Percentiles rank a stretch among this genome's conserved stretches.
Conservation (phyloP, 2,113 vertebrate species). For the Scartelaos histophorus region DNA sequence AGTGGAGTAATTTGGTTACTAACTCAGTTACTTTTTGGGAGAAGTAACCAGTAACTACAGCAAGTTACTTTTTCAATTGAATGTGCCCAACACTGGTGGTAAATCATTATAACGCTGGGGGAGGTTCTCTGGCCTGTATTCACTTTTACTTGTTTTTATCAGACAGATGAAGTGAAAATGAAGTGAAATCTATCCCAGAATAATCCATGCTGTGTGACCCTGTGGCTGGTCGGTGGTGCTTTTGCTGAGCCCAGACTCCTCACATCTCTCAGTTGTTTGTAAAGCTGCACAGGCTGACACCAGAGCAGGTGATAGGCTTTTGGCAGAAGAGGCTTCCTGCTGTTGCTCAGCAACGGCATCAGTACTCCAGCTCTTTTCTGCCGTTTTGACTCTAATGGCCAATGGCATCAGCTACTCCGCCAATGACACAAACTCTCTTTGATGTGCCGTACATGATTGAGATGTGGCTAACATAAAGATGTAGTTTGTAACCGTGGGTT, state of each 20-base stretch:
- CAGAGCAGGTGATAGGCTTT: not conserved
- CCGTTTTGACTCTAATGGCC: not conserved
- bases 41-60: no score
- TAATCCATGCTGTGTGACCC: not conserved
- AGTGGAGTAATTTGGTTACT: no score
- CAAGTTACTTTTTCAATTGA: no score
- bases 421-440: not conserved
- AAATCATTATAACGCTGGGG: no score
- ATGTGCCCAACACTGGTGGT: no score
- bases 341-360: constrained; percentile 25
- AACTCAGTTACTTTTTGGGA: no score
- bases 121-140: no score
- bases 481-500: not conserved
- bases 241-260: not conserved
- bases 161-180: not conserved
- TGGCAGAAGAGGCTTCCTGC: not conserved
- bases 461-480: not conserved
- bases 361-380: not conserved
- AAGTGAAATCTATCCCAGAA: not conserved
- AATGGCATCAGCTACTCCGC: not conserved
- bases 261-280: not conserved
- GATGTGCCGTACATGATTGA: not conserved
- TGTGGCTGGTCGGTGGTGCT: no score
- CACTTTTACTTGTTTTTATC: no score
- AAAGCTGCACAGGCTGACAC: constrained; percentile 7